Conservation (phyloP, 2,113 vertebrate genomes). For the Dicaeum eximium region DNA sequence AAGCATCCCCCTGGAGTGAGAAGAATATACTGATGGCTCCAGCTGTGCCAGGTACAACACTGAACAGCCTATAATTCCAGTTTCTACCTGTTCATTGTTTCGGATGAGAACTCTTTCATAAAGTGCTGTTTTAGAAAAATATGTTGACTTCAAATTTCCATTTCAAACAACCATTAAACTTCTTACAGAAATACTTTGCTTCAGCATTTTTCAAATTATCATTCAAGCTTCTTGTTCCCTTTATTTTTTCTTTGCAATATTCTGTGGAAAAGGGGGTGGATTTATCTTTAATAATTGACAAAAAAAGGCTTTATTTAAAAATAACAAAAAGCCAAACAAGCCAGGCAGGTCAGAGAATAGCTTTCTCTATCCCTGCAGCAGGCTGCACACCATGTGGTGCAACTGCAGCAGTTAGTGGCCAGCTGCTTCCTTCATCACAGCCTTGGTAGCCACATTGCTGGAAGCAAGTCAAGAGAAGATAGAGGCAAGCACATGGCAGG, state of each 20-base stretch:
- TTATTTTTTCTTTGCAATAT: background rate
- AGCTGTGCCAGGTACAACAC: background rate
- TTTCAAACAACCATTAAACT: background rate
- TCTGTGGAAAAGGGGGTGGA: background rate
- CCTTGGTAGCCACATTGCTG: background rate
- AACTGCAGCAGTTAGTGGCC: slow-evolving; percentile 6
- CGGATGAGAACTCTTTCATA: background rate
- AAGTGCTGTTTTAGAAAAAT: background rate
- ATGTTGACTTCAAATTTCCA: background rate
- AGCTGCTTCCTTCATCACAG: slow-evolving; percentile 7
- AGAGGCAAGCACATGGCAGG: background rate
- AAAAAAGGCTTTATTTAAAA: background rate
- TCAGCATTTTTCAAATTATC: background rate
- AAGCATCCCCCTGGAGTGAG: background rate
- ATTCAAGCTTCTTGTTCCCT: background rate
- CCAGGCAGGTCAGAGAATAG: background rate
- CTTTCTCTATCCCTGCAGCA: background rate
- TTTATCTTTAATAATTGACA: background rate
- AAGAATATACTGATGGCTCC: background rate
- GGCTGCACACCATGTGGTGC: background rate
- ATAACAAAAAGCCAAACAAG: background rate
- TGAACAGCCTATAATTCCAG: background rate
- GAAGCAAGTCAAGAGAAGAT: background rate
- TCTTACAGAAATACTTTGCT: background rate
- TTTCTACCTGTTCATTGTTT: background rate